Evolutionary conservation across 1,140 invertebrate genomes (phyloP), one percentile per base, ranked within the genome.

Genomic region (Leptonema lineaticorne): DNA sequence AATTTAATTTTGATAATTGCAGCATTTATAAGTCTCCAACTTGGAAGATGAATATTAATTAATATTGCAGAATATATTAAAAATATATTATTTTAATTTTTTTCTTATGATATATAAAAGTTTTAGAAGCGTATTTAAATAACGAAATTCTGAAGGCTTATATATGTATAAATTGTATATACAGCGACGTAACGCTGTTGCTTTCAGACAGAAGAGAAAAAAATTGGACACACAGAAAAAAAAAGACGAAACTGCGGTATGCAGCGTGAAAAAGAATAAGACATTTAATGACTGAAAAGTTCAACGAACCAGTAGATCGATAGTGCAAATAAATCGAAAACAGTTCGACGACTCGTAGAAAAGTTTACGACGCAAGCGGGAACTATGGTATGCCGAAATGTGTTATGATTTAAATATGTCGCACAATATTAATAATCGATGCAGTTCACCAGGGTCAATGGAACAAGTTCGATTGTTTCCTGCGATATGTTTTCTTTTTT

Each of bases 381-480:
- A 41, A 41, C 37, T 16, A 16, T 41, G 37, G 11, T 24, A 16
- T 45, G 20, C 50, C 20, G 50, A 53, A 53, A 53, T 53, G 50
- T 26, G 50, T 22, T 14, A 24, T 53, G 18, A 22, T 26, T 11
- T n/a, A n/a, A n/a, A n/a, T n/a, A n/a, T n/a, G n/a, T n/a, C n/a
- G n/a, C n/a, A n/a, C n/a, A 24, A 26, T 53, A 11, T 53, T 53
- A 5, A 24, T 16, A 41, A 41, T 26, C 50, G 18, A 26, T 53
- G 20, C 50, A 26, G 50, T 53, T 53, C 50, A 24, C 18, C 20
- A 11, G 14, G 50, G 50, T 53, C 50, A 53, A 53, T 53, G 27
- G 50, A 53, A 53, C 50, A 22, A 53, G 20, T 26, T 26, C 50
- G 50, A 53, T 26, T 53, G 20, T 53, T 53, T 45, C 16, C n/a